Evolutionary conservation across 2,113 vertebrate species (phyloP).

Genomic region (Aviceda subcristata): DNA sequence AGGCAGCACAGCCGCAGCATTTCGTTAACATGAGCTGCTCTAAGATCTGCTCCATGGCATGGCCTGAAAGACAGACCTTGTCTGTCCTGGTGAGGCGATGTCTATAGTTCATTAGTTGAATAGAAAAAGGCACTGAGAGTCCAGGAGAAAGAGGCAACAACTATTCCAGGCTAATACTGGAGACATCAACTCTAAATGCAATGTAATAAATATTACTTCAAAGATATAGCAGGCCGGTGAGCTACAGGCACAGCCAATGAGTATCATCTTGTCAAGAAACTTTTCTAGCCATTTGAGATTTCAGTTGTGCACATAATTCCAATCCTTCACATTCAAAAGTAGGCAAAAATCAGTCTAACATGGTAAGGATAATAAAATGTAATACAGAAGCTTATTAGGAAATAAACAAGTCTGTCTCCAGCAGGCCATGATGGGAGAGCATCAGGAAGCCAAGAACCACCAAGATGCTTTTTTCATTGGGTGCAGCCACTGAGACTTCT

Average conservation of each 20-base stretch:
- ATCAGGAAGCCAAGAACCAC: neutral
- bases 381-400: neutral
- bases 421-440: neutral
- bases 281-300: neutral
- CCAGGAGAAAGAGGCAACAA: neutral
- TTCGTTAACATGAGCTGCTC: neutral
- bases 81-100: neutral
- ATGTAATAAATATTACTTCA: neutral
- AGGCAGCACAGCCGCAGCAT: neutral
- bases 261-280: neutral
- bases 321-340: neutral
- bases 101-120: neutral
- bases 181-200: neutral
- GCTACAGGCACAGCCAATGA: neutral
- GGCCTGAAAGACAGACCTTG: neutral
- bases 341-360: neutral
- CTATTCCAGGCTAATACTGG: neutral
- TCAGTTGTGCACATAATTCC: neutral
- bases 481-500: neutral
- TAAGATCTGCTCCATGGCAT: neutral
- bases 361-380: neutral
- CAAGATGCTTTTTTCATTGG: neutral
- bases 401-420: neutral
- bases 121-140: neutral
- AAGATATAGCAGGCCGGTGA: neutral